These are phyloP conservation scores for silkworm (Bombyx mori) DNA, from an alignment of 1,140 invertebrate species.

Conservation along the genomic window ASM3026992v2 NC_085120.1:5055501-5056000, in stretches of 20 bases:
- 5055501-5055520: constrained; percentile 42
- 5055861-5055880: constrained; percentile 57
- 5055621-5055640: too few relatives aligned
- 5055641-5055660: neutral
- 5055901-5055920: constrained; percentile 27
- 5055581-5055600: neutral
- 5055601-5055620: too few relatives aligned
- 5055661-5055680: constrained; percentile 37
- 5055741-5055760: too few relatives aligned
- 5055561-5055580: constrained; percentile 26
- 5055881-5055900: constrained; percentile 65
- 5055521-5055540: constrained; percentile 19
- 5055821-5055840: too few relatives aligned
- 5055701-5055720: constrained; percentile 57
- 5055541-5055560: constrained; percentile 52
- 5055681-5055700: constrained; percentile 57
- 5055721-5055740: constrained; percentile 14
- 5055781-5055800: too few relatives aligned
- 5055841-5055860: constrained; percentile 31
- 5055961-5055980: too few relatives aligned
- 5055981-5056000: too few relatives aligned
- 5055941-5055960: too few relatives aligned
- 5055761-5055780: too few relatives aligned
- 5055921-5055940: neutral
- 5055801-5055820: too few relatives aligned